Evolutionary conservation across 2,888 invertebrate species (phyloP), one percentile per base, ranked within the genome.

Genomic region (Drosophila quasianomalipes): DNA sequence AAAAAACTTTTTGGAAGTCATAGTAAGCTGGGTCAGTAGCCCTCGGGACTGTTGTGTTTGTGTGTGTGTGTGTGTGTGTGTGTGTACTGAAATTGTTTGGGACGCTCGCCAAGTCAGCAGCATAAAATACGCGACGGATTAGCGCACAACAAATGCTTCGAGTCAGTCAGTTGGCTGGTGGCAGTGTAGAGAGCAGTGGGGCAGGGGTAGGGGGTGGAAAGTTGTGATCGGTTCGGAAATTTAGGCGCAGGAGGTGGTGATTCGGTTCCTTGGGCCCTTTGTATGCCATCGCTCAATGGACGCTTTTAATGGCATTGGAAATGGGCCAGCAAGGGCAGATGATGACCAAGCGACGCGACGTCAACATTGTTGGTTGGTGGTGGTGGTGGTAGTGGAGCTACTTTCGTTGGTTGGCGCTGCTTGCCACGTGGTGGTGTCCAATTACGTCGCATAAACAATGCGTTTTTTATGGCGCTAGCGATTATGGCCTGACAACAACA

Each of bases 391-490:
- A 37, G 22, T 22, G 22, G 22, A 53, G 14, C 5, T 14, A 14
- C 35, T 35, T 35, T 35, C 35, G 63, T 57, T 71, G 62, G 55
- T 26, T 59, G 37, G 4, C 14, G 28, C 39, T 44, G 35, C 33
- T 64, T 37, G 51, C 41, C 39, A 28, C 28, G 57, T 44, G 58
- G 54, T 76, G 89, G 85, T 88, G 88, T 90, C 88, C 88, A 90
- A 85, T 85, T 85, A 85, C 90, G 83, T 81, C 90, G 88, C 90
- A 90, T 85, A 85, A 90, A 90, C 85, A 85, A 88, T 85, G 85
- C 90, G 85, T 90, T 89, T 90, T 85, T 85, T 85, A 85, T 85
- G 88, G 83, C 76, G 74, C 74, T 85, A 64, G 83, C 83, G 85
- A 90, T 85, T 85, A 90, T 85, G 90, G 81, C 53, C 33, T 63